These are phyloP conservation scores for Heteromyza rotundicornis DNA, from an alignment of 2,888 invertebrate genomes.

Conservation along the genomic window DNA sequence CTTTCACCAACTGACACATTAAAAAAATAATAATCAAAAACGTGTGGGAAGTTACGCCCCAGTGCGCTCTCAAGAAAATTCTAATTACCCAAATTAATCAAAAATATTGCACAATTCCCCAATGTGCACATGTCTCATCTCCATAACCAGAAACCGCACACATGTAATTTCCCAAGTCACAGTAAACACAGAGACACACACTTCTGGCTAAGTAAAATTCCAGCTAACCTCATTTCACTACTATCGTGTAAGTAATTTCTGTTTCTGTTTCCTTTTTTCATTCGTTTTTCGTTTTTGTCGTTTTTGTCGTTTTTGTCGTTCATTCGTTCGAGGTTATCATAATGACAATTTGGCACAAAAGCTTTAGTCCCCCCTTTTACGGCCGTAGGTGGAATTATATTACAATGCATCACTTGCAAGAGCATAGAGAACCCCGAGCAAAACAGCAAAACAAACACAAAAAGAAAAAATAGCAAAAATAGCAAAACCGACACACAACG, in stretches of 20 bases:
- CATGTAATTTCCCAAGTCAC: not conserved
- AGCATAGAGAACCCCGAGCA: not conserved
- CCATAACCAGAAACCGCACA: not conserved
- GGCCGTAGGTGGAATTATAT: slow-evolving; percentile 22
- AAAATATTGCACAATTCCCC: not conserved
- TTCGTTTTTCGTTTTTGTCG: not conserved
- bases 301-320: slow-evolving; percentile 11
- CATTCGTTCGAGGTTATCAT: not conserved
- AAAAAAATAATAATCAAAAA: too few relatives aligned
- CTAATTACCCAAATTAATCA: not conserved
- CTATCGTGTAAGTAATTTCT: not conserved
- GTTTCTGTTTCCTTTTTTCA: not conserved
- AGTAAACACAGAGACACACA: not conserved
- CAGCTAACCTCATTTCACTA: not conserved
- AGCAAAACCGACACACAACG: not conserved
- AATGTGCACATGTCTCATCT: not conserved
- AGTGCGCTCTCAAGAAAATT: too few relatives aligned
- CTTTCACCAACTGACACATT: too few relatives aligned
- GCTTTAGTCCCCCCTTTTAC: not conserved
- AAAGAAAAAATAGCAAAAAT: not conserved
- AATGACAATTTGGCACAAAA: slow-evolving; percentile 9
- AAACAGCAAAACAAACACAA: not conserved
- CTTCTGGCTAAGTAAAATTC: not conserved
- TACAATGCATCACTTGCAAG: slow-evolving; percentile 24
- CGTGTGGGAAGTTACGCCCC: too few relatives aligned